Evolutionary conservation across 2,797 vertebrate species (phyloP).

Genomic region (Chromobotia macracanthus): DNA sequence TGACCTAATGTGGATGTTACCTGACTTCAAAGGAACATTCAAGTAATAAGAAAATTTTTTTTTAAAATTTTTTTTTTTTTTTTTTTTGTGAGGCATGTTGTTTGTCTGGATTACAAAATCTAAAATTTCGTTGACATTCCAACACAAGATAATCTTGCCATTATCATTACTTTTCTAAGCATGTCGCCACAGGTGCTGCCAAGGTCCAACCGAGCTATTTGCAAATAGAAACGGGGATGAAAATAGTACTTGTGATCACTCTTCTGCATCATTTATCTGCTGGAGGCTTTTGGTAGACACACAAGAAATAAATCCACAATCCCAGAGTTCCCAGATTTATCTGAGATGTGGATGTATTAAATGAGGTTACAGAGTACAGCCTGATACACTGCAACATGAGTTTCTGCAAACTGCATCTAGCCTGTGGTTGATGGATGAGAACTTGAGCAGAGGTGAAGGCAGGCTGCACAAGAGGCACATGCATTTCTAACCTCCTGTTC

Average conservation of each 20-base stretch:
- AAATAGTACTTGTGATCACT: constrained; percentile 9
- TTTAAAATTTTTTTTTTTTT: too few relatives aligned
- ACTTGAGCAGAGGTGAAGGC: constrained; percentile 32
- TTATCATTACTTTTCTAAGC: constrained; percentile 46
- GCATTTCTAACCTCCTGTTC: constrained; percentile 23
- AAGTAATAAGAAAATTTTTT: too few relatives aligned
- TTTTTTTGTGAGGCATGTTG: constrained; percentile 11
- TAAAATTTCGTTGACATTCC: constrained; percentile 14
- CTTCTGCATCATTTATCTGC: constrained; percentile 38
- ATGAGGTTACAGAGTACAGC: constrained; percentile 28
- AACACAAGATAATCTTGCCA: constrained; percentile 25
- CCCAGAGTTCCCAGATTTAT: constrained; percentile 13
- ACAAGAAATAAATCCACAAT: neutral
- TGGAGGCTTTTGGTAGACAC: constrained; percentile 5
- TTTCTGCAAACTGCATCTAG: constrained; percentile 16
- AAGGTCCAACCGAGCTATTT: constrained; percentile 4
- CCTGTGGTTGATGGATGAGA: constrained; percentile 51
- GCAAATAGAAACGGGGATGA: constrained; percentile 11
- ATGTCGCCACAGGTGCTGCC: constrained; percentile 7
- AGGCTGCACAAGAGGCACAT: constrained; percentile 17
- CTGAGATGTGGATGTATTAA: constrained; percentile 24
- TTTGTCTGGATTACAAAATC: constrained; percentile 20
- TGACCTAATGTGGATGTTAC: neutral
- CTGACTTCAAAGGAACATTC: neutral
- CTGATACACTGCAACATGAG: constrained; percentile 3